phyloP scores from a whole-genome alignment of 2,113 vertebrate species.

The Serilophus lunatus region DNA sequence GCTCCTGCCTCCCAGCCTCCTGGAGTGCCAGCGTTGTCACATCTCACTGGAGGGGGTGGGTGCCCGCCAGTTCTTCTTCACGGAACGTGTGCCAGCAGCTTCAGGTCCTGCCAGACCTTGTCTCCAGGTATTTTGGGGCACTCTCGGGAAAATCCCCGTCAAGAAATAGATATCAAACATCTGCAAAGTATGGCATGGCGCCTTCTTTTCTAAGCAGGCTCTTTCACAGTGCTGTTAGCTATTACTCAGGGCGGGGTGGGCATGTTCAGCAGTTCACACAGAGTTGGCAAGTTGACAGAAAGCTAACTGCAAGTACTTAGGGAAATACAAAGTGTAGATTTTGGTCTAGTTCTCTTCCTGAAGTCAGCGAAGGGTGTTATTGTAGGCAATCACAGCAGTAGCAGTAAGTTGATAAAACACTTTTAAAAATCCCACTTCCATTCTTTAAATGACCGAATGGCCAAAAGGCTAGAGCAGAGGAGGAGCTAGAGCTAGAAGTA shows the following conservation, averaged over 20 bases:
- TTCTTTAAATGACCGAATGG: not conserved
- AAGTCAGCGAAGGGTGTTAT: not conserved
- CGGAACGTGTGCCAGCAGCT: accelerated
- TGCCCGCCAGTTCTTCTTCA: not conserved
- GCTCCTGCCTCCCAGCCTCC: not conserved
- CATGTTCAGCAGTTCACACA: not conserved
- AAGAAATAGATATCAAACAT: not conserved
- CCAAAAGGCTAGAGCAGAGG: not conserved
- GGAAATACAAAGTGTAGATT: not conserved
- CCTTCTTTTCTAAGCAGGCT: not conserved
- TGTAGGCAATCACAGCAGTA: not conserved
- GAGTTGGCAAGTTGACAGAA: not conserved
- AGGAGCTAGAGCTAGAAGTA: no score
- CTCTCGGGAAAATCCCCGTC: not conserved
- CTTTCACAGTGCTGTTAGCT: not conserved
- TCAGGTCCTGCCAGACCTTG: not conserved
- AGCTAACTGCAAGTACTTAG: not conserved
- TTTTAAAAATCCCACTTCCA: not conserved
- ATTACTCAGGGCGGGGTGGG: not conserved
- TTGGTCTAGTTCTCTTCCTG: not conserved
- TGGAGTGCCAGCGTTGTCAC: accelerated
- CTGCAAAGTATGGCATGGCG: not conserved
- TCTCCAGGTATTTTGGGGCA: not conserved
- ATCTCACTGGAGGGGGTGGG: not conserved
- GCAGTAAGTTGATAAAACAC: not conserved